Conservation (phyloP, 2,888 invertebrate genomes). For the Pterostichus madidus region DNA sequence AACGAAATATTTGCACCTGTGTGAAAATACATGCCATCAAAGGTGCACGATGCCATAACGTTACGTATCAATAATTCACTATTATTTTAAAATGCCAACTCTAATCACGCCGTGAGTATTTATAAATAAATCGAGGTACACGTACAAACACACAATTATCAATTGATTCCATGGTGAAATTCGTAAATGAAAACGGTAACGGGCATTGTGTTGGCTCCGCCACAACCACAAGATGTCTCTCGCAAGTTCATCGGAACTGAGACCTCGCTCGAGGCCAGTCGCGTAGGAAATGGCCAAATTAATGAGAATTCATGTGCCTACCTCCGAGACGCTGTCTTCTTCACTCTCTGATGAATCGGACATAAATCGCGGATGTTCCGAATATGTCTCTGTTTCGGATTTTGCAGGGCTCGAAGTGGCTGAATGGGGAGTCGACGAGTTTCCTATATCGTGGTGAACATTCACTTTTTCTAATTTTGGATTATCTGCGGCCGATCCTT, state of each 20-base stretch:
- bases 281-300: constrained; percentile 69
- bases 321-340: constrained; percentile 97
- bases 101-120: constrained; percentile 49
- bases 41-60: constrained; percentile 48
- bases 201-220: constrained; percentile 67
- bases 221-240: constrained; percentile 83
- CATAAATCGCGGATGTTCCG: constrained; percentile 92
- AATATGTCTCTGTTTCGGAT: constrained; percentile 92
- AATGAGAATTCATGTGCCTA: constrained; percentile 78
- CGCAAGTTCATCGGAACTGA: constrained; percentile 80
- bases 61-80: constrained; percentile 54
- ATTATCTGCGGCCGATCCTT: constrained; percentile 87
- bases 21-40: constrained; percentile 37
- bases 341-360: constrained; percentile 97
- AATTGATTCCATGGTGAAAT: constrained; percentile 60
- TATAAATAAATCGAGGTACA: constrained; percentile 60
- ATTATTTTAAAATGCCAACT: constrained; percentile 38
- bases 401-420: constrained; percentile 90
- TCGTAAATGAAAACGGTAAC: constrained; percentile 66
- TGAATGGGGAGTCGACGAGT: constrained; percentile 91
- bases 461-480: constrained; percentile 90
- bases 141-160: constrained; percentile 50
- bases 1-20: constrained; percentile 52
- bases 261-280: constrained; percentile 75
- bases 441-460: constrained; percentile 84